A percentile compares a stretch with the other conserved stretches of the same genome.
Evolutionary conservation across 2,113 vertebrate genomes (phyloP).

Genomic region (Chloebia gouldiae): DNA sequence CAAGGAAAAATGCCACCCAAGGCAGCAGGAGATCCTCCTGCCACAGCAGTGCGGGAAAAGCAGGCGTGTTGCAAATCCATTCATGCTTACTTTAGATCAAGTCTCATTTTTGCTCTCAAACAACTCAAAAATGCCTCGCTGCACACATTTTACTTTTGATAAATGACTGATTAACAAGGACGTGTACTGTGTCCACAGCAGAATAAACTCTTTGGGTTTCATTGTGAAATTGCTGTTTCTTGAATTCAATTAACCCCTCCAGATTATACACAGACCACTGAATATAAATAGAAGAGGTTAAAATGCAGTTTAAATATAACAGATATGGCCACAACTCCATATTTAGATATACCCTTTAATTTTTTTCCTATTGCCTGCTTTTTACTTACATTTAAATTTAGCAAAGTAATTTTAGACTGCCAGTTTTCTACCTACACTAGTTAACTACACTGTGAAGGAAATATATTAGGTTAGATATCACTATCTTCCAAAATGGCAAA

Average conservation of each 20-base stretch:
- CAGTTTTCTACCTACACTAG: slow-evolving; percentile 43
- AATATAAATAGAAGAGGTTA: slow-evolving; percentile 68
- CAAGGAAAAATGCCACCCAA: background rate
- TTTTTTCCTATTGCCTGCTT: slow-evolving; percentile 69
- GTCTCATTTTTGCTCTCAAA: background rate
- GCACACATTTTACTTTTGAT: background rate
- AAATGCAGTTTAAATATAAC: slow-evolving; percentile 70
- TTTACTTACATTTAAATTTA: slow-evolving; percentile 76
- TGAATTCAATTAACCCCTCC: slow-evolving; percentile 28
- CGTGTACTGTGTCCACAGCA: background rate
- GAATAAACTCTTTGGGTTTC: background rate
- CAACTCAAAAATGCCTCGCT: background rate
- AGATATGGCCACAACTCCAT: slow-evolving; percentile 33
- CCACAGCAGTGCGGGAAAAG: background rate
- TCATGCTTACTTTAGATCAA: background rate
- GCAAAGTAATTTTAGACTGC: slow-evolving; percentile 70
- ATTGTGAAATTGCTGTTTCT: slow-evolving; percentile 45
- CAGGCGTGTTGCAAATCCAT: background rate
- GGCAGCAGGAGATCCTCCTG: background rate
- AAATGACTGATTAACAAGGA: background rate
- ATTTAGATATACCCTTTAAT: slow-evolving; percentile 72
- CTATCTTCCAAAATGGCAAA: background rate
- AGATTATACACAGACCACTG: slow-evolving; percentile 47
- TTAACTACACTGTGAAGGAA: background rate
- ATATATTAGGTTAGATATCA: background rate